phyloP scores from a whole-genome alignment of 2,113 vertebrate genomes.

The Rutilus rutilus region DNA sequence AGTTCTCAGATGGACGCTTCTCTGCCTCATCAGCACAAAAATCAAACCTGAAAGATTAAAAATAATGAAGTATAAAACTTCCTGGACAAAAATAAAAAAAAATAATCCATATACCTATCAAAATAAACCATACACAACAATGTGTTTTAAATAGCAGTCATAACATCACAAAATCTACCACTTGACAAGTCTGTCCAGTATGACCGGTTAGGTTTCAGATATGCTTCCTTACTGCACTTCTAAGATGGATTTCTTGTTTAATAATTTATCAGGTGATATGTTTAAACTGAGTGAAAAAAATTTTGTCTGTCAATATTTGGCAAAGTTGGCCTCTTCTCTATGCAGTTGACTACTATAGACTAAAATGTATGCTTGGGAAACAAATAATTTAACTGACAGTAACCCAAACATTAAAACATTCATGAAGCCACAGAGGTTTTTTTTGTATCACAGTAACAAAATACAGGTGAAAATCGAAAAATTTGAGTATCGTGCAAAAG shows the following conservation, averaged over 20 bases:
- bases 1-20: conserved; percentile 92
- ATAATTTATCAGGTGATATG: background rate
- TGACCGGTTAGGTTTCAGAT: background rate
- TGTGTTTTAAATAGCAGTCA: background rate
- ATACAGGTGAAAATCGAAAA: background rate
- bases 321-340: background rate
- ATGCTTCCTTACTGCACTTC: background rate
- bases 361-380: background rate
- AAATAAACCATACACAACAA: background rate
- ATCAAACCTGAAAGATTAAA: conserved; percentile 82
- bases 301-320: background rate
- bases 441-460: background rate
- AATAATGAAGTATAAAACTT: background rate
- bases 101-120: too few relatives aligned
- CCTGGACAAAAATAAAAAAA: background rate
- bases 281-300: background rate
- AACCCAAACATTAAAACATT: background rate
- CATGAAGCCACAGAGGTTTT: background rate
- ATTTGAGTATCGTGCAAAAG: too few relatives aligned
- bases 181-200: background rate
- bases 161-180: background rate
- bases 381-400: background rate
- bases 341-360: background rate
- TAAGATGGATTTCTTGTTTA: background rate
- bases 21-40: conserved; percentile 83